Conservation (phyloP, 2,113 vertebrate genomes). For the Microcebus murinus region DNA sequence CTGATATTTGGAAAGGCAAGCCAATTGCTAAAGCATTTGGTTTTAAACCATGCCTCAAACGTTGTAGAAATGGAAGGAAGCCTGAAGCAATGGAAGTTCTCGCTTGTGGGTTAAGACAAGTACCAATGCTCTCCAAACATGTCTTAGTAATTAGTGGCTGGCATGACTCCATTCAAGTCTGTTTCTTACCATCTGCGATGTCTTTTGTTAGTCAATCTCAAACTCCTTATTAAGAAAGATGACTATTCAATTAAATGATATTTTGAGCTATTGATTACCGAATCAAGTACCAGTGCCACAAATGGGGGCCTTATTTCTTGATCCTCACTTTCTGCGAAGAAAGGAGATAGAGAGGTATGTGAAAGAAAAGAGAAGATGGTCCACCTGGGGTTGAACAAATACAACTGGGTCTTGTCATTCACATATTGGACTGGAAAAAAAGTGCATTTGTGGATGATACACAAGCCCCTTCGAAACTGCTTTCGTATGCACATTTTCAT, state of each 20-base stretch:
- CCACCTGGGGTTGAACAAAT: background rate
- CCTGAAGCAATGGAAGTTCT: conserved; percentile 46
- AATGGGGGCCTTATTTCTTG: conserved; percentile 3
- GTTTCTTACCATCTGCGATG: conserved; percentile 69
- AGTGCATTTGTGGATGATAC: background rate
- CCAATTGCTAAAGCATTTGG: conserved; percentile 29
- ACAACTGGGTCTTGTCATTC: background rate
- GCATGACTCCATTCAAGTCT: conserved; percentile 58
- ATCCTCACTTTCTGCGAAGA: conserved; percentile 4
- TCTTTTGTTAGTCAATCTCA: conserved; percentile 57
- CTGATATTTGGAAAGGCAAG: conserved; percentile 44
- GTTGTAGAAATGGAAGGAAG: conserved; percentile 24
- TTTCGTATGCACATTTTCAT: background rate
- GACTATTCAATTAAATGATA: conserved; percentile 41
- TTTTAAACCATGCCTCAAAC: conserved; percentile 43
- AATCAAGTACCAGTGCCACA: background rate
- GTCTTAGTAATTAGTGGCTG: conserved; percentile 67
- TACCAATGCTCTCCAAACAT: conserved; percentile 40
- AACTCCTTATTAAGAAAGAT: conserved; percentile 58
- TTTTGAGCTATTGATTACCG: conserved; percentile 35
- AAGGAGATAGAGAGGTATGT: background rate
- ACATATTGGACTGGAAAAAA: background rate
- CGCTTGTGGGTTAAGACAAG: conserved; percentile 36
- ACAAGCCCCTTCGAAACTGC: background rate
- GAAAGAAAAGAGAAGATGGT: background rate